Base-by-base conservation (phyloP, 2,888 invertebrate species). In the Diloba caeruleocephala region DNA sequence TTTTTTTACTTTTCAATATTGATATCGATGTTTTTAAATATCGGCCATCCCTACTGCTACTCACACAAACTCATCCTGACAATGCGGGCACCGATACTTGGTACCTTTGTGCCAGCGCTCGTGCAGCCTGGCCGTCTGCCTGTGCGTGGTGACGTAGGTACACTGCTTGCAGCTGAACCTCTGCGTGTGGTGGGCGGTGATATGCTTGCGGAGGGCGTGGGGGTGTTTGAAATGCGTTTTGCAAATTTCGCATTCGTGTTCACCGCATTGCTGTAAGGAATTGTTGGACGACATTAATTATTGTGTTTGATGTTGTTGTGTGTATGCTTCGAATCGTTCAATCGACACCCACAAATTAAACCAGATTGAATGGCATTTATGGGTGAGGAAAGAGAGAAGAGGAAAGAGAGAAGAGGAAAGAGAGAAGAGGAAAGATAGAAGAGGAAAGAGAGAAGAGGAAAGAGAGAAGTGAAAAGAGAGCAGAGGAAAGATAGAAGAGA, bases 81-180 rank as follows among this genome's bases (percentile, higher is more conserved):
- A 92, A 38, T 91, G 90, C 1, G 92, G 90, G 28, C 92, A 92
- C 0, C 80, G 71, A 39, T 92, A 92, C 13, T 84, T 87, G 0
- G 91, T 90, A 0, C 92, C 92, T 8, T 87, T 88, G 36, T 92
- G 92, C 91, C 92, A 92, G 5, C 89, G 62, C 54, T 90, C 91
- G 65, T 92, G 92, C 0, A 89, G 65, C 0, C 90, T 45, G 0
- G 92, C 92, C 0, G 88, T 87, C 63, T 89, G 89, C 43, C 91
- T 71, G 60, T 91, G 89, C 0, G 88, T 90, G 0, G 92, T 92
- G 14, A 89, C 78, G 46, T 88, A 92, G 0, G 82, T 76, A 21
- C 92, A 92, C 49, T 82, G 84, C 49, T 89, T 90, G 28, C 92
- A 92, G 46, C 86, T 89, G 64, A 89, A 92, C 43, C 88, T 50